phyloP scores from a whole-genome alignment of 2,797 vertebrate genomes.

The Notoglanidium macrostoma region DNA sequence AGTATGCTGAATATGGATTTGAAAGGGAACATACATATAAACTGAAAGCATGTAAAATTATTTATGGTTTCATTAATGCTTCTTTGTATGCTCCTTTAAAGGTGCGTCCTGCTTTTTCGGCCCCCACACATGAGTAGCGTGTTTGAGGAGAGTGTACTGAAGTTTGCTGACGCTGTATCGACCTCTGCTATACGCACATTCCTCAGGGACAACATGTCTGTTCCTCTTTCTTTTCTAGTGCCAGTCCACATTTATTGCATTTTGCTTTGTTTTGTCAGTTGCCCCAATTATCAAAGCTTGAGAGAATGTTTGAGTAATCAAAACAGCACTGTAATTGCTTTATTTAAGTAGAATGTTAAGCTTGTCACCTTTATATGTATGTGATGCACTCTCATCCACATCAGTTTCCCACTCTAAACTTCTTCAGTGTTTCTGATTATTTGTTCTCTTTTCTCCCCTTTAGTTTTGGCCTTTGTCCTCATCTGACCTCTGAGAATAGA shows the following conservation, averaged over 20 bases:
- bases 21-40: not conserved
- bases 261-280: not conserved
- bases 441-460: not conserved
- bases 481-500: conserved; percentile 61
- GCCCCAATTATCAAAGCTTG: not conserved
- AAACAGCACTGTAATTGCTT: not conserved
- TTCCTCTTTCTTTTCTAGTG: not conserved
- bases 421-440: not conserved
- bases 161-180: conserved; percentile 46
- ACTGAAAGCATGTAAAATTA: too few relatives aligned
- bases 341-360: not conserved
- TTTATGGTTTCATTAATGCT: not conserved
- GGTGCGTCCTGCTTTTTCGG: conserved; percentile 62
- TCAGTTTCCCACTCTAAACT: not conserved
- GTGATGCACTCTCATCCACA: not conserved
- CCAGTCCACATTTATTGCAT: not conserved
- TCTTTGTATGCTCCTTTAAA: conserved; percentile 25
- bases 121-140: conserved; percentile 61
- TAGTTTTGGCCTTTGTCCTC: conserved; percentile 66
- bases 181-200: conserved; percentile 55
- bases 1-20: conserved; percentile 55
- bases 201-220: conserved; percentile 62
- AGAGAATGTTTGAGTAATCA: not conserved
- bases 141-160: conserved; percentile 62
- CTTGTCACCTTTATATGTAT: not conserved